A percentile compares a stretch with the other conserved stretches of the same genome.
These are phyloP conservation scores for Biston stratarius DNA, from an alignment of 2,888 invertebrate species.

Conservation along the genomic window DNA sequence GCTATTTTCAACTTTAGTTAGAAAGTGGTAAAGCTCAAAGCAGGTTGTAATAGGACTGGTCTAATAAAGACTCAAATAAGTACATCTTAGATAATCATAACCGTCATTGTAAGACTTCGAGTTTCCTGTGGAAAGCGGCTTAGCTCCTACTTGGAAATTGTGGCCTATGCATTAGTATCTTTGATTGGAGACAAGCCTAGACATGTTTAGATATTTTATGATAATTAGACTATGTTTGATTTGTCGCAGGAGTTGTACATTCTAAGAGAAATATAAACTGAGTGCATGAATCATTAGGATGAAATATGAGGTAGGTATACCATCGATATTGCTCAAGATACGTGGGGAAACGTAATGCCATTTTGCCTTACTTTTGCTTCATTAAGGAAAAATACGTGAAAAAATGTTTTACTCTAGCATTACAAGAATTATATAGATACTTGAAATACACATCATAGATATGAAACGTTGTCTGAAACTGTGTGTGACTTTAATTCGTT, in stretches of 20 bases:
- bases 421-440: too few species aligned
- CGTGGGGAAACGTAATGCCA: too few species aligned
- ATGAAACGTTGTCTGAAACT: too few species aligned
- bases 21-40: slow-evolving; percentile 1
- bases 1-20: neutral
- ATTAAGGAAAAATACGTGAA: too few species aligned
- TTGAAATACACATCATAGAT: too few species aligned
- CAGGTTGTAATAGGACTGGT: neutral
- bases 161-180: slow-evolving; percentile 27
- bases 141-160: slow-evolving; percentile 48
- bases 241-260: neutral
- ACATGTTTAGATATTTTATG: slow-evolving; percentile 11
- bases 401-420: too few species aligned
- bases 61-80: slow-evolving; percentile 23
- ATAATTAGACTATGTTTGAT: slow-evolving; percentile 9
- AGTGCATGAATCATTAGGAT: neutral
- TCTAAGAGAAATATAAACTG: neutral
- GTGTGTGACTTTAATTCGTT: too few species aligned
- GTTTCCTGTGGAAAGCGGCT: slow-evolving; percentile 61
- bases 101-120: slow-evolving; percentile 44
- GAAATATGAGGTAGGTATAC: too few species aligned
- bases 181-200: slow-evolving; percentile 23
- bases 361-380: too few species aligned
- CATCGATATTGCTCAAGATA: too few species aligned
- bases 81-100: slow-evolving; percentile 36